Evolutionary conservation across 1,140 invertebrate species (phyloP).

Genomic region (Micrasema longulum): DNA sequence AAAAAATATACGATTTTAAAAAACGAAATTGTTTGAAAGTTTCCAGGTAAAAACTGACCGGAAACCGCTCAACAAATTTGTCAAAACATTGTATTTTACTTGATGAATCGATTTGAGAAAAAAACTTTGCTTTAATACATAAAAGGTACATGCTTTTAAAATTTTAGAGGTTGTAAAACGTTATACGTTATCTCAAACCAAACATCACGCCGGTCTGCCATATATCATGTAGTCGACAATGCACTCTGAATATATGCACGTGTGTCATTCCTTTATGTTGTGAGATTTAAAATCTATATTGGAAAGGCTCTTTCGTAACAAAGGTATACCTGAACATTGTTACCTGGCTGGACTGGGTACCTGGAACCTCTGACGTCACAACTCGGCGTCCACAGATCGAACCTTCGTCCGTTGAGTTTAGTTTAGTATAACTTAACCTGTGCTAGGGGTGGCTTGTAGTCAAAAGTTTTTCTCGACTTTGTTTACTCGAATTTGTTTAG

Average conservation of each 20-base stretch:
- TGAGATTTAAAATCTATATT: constrained; percentile 40
- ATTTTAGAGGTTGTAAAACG: constrained; percentile 10
- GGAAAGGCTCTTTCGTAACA: constrained; percentile 34
- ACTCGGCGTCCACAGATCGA: constrained; percentile 11
- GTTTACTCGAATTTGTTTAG: no score
- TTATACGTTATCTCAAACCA: constrained; percentile 15
- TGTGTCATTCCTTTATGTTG: constrained; percentile 28
- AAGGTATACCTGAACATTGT: constrained; percentile 28
- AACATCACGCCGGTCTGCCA: constrained; percentile 24
- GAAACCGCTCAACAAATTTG: constrained; percentile 31
- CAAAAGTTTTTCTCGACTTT: no score
- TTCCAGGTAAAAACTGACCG: background rate
- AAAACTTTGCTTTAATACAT: background rate
- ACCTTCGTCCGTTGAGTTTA: constrained; percentile 15
- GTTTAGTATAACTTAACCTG: constrained; percentile 47
- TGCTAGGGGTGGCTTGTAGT: background rate
- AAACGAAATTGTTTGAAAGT: no score
- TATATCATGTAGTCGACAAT: constrained; percentile 32
- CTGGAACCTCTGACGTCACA: constrained; percentile 47
- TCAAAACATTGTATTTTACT: constrained; percentile 5
- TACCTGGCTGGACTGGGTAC: constrained; percentile 38
- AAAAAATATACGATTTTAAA: no score
- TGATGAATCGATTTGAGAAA: constrained; percentile 2
- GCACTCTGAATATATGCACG: constrained; percentile 30
- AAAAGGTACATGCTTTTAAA: background rate